Conservation (phyloP, 2,797 vertebrate species). For the Microhierax caerulescens region DNA sequence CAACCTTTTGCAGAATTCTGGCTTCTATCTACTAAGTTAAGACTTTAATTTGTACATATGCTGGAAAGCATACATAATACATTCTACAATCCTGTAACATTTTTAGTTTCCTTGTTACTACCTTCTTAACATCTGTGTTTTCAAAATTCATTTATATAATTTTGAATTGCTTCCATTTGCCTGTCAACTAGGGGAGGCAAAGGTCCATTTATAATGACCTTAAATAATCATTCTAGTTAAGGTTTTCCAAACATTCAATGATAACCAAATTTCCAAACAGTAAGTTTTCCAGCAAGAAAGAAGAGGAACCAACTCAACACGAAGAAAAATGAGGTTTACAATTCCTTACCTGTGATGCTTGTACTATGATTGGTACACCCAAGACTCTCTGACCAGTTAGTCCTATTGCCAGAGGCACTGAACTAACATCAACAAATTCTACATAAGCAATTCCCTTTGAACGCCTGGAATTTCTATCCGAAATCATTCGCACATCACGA, state of each 20-base stretch:
- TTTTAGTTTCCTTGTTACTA: background rate
- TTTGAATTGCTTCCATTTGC: background rate
- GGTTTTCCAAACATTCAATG: background rate
- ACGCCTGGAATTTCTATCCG: constrained; percentile 95
- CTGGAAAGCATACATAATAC: background rate
- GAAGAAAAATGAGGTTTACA: background rate
- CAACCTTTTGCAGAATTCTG: background rate
- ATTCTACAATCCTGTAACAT: background rate
- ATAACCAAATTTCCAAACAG: background rate
- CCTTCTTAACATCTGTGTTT: background rate
- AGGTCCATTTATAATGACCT: background rate
- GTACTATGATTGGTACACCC: constrained; percentile 96
- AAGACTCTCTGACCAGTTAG: constrained; percentile 94
- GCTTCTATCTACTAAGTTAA: background rate
- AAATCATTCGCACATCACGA: constrained; percentile 96
- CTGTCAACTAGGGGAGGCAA: background rate
- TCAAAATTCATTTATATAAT: background rate
- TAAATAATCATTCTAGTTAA: background rate
- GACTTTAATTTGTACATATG: background rate
- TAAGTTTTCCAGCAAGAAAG: background rate
- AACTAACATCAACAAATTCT: constrained; percentile 94
- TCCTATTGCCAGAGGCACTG: constrained; percentile 94
- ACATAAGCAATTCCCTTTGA: constrained; percentile 98
- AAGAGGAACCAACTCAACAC: background rate
- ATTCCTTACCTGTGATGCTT: constrained; percentile 90